phyloP scores from a whole-genome alignment of 2,888 invertebrate genomes.

The Invenusta paracnida region DNA sequence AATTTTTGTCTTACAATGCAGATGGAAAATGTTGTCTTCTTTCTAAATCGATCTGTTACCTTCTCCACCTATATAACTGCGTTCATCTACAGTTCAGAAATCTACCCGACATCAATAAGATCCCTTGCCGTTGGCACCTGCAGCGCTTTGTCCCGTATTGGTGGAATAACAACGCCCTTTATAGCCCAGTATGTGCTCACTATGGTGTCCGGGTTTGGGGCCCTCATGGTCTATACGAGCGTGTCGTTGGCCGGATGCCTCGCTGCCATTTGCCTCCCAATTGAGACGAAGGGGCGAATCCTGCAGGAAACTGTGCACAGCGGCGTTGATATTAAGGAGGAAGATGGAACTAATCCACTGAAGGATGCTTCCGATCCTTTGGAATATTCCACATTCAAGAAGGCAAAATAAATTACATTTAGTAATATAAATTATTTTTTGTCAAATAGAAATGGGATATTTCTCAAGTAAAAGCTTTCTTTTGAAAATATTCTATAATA shows the following conservation, averaged over 20 bases:
- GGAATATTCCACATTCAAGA: neutral
- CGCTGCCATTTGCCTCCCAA: slow-evolving; percentile 32
- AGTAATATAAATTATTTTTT: too few relatives aligned
- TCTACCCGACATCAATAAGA: slow-evolving; percentile 80
- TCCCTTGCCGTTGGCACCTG: slow-evolving; percentile 87
- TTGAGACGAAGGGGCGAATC: slow-evolving; percentile 42
- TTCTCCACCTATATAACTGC: neutral
- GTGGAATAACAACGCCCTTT: slow-evolving; percentile 88
- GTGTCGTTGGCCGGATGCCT: slow-evolving; percentile 56
- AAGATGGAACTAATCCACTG: neutral
- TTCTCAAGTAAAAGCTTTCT: too few relatives aligned
- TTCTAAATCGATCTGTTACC: neutral
- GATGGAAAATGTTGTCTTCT: neutral
- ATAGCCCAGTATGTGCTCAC: slow-evolving; percentile 74
- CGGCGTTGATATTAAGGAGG: neutral
- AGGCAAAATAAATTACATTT: too few relatives aligned
- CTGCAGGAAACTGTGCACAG: slow-evolving; percentile 25
- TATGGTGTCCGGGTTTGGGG: slow-evolving; percentile 52
- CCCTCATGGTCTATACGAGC: slow-evolving; percentile 66
- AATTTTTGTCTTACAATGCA: neutral
- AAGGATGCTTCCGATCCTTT: neutral
- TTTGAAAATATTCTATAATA: too few relatives aligned
- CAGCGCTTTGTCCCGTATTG: slow-evolving; percentile 81
- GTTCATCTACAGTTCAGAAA: slow-evolving; percentile 57
- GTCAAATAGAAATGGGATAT: too few relatives aligned